Percentiles rank a stretch among this genome's conserved stretches.
phyloP scores from a whole-genome alignment of 2,888 invertebrate species.

The Drosophila quinaria region DNA sequence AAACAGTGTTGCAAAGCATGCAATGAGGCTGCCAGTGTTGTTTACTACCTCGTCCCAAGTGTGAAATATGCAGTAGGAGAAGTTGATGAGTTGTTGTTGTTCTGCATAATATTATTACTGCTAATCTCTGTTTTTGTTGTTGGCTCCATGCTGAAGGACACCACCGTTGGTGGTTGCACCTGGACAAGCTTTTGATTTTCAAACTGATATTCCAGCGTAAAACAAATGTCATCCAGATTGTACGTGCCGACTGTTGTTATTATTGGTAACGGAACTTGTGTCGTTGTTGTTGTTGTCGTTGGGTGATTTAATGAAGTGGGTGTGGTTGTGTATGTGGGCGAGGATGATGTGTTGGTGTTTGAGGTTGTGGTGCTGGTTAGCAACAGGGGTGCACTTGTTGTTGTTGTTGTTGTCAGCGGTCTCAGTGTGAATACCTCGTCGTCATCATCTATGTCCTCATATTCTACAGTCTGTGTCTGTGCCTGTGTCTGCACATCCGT shows the following conservation, averaged over 20 bases:
- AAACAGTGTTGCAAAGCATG: conserved; percentile 40
- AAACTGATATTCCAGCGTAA: conserved; percentile 84
- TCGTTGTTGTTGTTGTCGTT: conserved; percentile 24
- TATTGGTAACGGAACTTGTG: conserved; percentile 42
- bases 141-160: conserved; percentile 64
- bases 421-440: conserved; percentile 68
- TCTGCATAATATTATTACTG: conserved; percentile 28
- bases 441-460: conserved; percentile 32
- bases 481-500: conserved; percentile 41
- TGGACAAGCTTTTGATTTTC: conserved; percentile 84
- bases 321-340: conserved; percentile 44
- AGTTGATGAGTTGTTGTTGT: conserved; percentile 41
- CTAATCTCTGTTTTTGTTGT: conserved; percentile 30
- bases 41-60: conserved; percentile 78
- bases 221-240: conserved; percentile 79
- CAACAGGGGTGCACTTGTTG: conserved; percentile 56
- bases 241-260: conserved; percentile 55
- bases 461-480: conserved; percentile 23
- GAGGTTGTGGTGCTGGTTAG: conserved; percentile 45
- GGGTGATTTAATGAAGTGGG: conserved; percentile 50
- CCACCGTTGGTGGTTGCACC: conserved; percentile 83
- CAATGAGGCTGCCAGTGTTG: conserved; percentile 42
- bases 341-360: conserved; percentile 37
- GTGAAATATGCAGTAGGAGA: conserved; percentile 68
- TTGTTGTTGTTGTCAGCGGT: conserved; percentile 40